Conservation (phyloP, 2,797 vertebrate genomes). For the Lagocephalus sceleratus region DNA sequence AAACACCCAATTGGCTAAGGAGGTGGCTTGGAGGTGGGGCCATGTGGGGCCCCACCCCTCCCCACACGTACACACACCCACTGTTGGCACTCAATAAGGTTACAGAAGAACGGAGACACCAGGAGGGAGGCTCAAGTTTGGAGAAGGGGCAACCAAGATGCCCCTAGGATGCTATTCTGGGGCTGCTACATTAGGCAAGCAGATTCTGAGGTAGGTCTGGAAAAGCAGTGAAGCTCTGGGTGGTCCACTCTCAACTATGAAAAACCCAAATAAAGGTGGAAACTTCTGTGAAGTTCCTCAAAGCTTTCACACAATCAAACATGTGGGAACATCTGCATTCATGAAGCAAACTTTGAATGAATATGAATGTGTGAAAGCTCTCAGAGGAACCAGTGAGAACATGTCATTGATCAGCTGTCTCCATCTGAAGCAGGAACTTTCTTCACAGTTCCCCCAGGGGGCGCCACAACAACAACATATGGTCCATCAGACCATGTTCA, state of each 20-base stretch:
- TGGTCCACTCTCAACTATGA: constrained; percentile 25
- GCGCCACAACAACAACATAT: constrained; percentile 20
- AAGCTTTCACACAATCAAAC: too few species aligned
- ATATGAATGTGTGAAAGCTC: too few species aligned
- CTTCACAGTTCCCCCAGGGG: constrained; percentile 52
- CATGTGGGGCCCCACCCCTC: not conserved
- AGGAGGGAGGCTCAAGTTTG: constrained; percentile 75
- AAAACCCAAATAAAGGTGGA: too few species aligned
- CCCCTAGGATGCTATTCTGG: constrained; percentile 85
- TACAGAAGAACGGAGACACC: constrained; percentile 67
- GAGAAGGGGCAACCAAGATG: constrained; percentile 58
- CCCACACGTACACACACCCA: constrained; percentile 31
- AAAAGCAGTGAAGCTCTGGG: constrained; percentile 36
- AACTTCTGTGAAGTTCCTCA: too few species aligned
- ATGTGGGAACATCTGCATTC: too few species aligned
- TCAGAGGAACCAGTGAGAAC: too few species aligned
- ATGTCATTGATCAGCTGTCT: not conserved
- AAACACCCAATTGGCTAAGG: constrained; percentile 80
- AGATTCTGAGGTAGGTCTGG: constrained; percentile 50
- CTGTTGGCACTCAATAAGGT: constrained; percentile 82
- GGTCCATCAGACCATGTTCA: too few species aligned
- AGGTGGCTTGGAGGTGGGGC: constrained; percentile 40
- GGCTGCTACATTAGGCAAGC: constrained; percentile 72
- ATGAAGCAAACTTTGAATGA: too few species aligned
- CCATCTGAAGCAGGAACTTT: not conserved